Evolutionary conservation across 2,888 invertebrate species (phyloP), one percentile per base, ranked within the genome.

Genomic region (Euphydryas editha): DNA sequence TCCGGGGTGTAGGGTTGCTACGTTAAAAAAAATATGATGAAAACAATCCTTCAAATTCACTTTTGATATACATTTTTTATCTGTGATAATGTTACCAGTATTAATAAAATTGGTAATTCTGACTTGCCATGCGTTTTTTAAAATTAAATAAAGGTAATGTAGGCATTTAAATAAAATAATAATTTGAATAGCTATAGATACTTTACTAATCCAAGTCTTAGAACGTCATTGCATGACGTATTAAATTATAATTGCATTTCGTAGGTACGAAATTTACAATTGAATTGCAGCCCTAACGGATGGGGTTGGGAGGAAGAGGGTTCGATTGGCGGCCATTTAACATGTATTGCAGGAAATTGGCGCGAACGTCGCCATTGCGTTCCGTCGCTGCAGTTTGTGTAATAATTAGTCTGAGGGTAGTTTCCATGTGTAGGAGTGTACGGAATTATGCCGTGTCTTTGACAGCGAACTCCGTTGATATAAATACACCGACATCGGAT

Each of bases 251-350:
- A 54, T 54, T 8, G 36, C 30, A 54, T 54, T 54, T 54, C 36
- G 17, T 39, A 56, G 42, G 56, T 59, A 62, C 46, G 51, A 58
- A 56, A 62, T 47, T 47, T 36, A 37, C 69, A 63, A 59, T 67
- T 58, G 60, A 58, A 67, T 60, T 49, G 58, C 60, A 59, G 44
- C 51, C 64, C 63, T 54, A 65, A 42, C 37, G 46, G 49, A 39
- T 57, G 42, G 62, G 46, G 60, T 39, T 60, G 60, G 56, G 69
- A 54, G 62, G 61, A 54, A 62, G 37, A 62, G 67, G 71, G 62
- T 54, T 30, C 78, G 80, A 86, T 81, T 83, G 83, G 78, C 81
- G 74, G 81, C 79, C 72, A 71, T 75, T 76, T 71, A 70, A 72
- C 73, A 72, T 73, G 72, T 73, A 72, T 72, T 70, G 68, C 70